Evolutionary conservation across 2,797 vertebrate species (phyloP), one percentile per base, ranked within the genome.

Genomic region (Crenichthys baileyi): DNA sequence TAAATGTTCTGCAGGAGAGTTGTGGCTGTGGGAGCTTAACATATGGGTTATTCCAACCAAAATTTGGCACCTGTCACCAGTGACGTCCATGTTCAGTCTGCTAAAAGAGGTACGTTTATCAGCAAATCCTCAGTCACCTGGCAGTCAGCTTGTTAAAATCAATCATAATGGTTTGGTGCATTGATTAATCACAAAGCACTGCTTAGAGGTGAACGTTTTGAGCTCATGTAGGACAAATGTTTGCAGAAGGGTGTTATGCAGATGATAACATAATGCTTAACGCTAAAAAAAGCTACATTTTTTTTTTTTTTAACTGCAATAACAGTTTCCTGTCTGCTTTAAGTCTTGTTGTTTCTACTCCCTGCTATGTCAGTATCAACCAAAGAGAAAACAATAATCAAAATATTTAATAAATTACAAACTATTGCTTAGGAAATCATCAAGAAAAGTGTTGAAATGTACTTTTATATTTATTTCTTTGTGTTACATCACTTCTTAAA

Each of bases 391-490:
- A 87, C 85, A 87, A 84, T 82, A 85, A 90, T 88, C 83, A 75
- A 77, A 84, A 83, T 86, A 84, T 48, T 11, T 51, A 29, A 26
- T 65, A 50, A 83, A 81, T 71, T 15, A 73, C 79, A 79, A 11
- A 63, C 56, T 58, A 83, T 80, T 77, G 80, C 46, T 16, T 63
- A 71, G 12, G 68, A 70, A 88, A 84, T 63, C 2, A 76, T 79
- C 70, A 83, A 15, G 51, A 86, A 82, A 72, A 41, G 76, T 76
- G 73, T 87, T 79, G 74, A 81, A 77, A 73, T 78, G 71, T 20
- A 20, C 79, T 88, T 89, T 65, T 85, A 77, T 90, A 89, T 93
- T 87, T 87, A 84, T 93, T 89, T 93, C 91, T 50, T 0, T 11
- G 55, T 0, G 63, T 93, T 92, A 88, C 90, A 92, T 93, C 89